A percentile compares a stretch with the other conserved stretches of the same genome.
phyloP scores from a whole-genome alignment of 2,113 vertebrate genomes.

The Oceanites oceanicus region DNA sequence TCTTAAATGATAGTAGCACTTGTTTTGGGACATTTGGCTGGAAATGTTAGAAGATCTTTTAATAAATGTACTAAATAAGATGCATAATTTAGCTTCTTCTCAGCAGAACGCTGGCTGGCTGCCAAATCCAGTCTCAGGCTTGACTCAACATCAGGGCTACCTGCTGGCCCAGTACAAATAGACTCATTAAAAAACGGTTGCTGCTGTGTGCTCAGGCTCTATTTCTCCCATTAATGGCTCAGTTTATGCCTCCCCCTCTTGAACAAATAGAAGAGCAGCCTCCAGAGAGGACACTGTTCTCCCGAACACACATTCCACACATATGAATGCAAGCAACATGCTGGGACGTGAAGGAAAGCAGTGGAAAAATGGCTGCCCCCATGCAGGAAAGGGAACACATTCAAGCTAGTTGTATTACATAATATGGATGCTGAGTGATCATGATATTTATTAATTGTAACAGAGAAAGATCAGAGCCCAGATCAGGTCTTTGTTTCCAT shows the following conservation, averaged over 20 bases:
- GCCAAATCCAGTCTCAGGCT: slow-evolving; percentile 35
- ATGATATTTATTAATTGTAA: background rate
- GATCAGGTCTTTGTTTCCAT: background rate
- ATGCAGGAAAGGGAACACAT: background rate
- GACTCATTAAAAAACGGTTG: slow-evolving; percentile 68
- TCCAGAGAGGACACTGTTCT: slow-evolving; percentile 12
- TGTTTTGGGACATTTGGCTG: slow-evolving; percentile 69
- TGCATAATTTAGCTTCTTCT: slow-evolving; percentile 68
- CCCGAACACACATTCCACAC: background rate
- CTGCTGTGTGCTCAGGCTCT: slow-evolving; percentile 37
- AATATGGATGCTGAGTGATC: background rate
- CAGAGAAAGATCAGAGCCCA: background rate
- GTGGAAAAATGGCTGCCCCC: background rate
- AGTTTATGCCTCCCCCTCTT: slow-evolving; percentile 38
- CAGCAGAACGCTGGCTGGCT: background rate
- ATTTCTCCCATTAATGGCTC: slow-evolving; percentile 54
- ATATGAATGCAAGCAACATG: background rate
- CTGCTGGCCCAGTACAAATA: slow-evolving; percentile 56
- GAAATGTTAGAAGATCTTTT: slow-evolving; percentile 66
- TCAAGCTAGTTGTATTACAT: background rate
- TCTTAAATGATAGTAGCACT: slow-evolving; percentile 66
- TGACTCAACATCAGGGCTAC: slow-evolving; percentile 47
- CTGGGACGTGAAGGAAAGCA: background rate
- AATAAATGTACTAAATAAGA: slow-evolving; percentile 76
- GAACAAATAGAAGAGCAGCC: slow-evolving; percentile 26